Conservation (phyloP, 2,797 vertebrate genomes). For the Lagodon rhomboides region DNA sequence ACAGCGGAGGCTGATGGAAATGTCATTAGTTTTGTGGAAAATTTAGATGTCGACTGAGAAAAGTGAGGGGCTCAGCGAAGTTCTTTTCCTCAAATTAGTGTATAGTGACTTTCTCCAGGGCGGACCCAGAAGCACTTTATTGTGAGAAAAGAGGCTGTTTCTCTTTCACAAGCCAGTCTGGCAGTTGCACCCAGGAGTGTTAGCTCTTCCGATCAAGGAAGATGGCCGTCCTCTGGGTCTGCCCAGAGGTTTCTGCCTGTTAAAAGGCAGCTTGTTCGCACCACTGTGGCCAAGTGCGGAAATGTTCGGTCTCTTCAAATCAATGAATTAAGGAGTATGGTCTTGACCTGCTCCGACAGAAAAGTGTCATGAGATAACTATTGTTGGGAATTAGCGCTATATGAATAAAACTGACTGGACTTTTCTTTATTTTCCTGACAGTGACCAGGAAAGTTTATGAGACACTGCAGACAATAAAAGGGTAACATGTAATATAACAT, state of each 20-base stretch:
- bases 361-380: too few species aligned
- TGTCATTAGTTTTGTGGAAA: not conserved
- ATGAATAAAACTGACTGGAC: too few species aligned
- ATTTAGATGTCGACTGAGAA: not conserved
- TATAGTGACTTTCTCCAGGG: slow-evolving; percentile 10
- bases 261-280: too few species aligned
- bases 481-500: not conserved
- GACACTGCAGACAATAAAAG: slow-evolving; percentile 8
- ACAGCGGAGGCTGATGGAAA: not conserved
- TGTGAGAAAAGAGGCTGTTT: not conserved
- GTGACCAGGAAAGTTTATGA: not conserved
- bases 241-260: too few species aligned
- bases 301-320: too few species aligned
- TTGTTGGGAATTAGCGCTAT: too few species aligned
- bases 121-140: slow-evolving; percentile 4
- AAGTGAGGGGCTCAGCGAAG: not conserved
- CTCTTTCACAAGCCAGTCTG: slow-evolving; percentile 5
- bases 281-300: too few species aligned
- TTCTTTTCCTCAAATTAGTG: not conserved
- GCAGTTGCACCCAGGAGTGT: not conserved
- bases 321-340: too few species aligned
- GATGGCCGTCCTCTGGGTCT: too few species aligned
- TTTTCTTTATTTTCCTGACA: not conserved
- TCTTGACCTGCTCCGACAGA: too few species aligned
- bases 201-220: not conserved